These are phyloP conservation scores for Ciconia stormi DNA, from an alignment of 2,113 vertebrate species.

Conservation along the genomic window DNA sequence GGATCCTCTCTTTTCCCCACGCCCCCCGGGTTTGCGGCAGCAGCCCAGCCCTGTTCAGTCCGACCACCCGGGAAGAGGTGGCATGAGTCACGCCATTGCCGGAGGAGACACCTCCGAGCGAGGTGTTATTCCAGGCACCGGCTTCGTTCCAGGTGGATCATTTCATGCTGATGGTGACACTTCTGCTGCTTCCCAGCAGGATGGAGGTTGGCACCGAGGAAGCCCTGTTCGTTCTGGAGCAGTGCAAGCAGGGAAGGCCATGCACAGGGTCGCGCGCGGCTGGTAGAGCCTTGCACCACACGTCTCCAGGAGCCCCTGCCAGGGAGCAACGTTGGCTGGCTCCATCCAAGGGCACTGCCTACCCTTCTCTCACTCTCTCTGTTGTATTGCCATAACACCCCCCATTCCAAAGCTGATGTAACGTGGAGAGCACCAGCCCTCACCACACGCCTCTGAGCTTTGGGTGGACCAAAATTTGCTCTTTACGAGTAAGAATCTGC, in stretches of 20 bases:
- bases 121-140: background rate
- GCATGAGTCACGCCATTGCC: fast-evolving
- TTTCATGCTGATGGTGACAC: background rate
- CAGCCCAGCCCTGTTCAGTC: background rate
- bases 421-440: background rate
- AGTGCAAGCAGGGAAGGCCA: background rate
- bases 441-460: background rate
- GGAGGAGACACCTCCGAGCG: fast-evolving
- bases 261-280: background rate
- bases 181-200: background rate
- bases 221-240: background rate
- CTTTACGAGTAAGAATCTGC: background rate
- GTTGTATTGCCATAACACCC: background rate
- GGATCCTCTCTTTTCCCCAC: background rate
- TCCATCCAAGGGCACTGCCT: background rate
- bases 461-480: background rate
- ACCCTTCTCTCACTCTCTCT: too few species aligned
- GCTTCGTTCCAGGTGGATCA: background rate
- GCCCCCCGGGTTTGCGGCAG: fast-evolving
- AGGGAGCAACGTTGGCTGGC: background rate
- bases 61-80: background rate
- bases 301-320: background rate
- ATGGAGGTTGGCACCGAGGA: too few species aligned
- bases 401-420: background rate
- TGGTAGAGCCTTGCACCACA: background rate